Conservation (phyloP, 2,113 vertebrate species). For the Emydocephalus ijimae region DNA sequence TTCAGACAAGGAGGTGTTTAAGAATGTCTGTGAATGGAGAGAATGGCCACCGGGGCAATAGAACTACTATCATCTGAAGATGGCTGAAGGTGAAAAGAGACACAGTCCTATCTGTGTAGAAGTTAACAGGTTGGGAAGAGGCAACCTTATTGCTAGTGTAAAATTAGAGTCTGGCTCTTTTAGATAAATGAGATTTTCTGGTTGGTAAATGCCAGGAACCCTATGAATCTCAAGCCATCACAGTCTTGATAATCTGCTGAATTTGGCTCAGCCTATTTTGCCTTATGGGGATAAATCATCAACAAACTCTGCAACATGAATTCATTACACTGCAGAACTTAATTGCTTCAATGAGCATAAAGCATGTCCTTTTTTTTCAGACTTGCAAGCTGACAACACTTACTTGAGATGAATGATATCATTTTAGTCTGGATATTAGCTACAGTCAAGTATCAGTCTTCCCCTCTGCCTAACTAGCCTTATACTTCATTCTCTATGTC, state of each 20-base stretch:
- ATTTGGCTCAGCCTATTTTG: neutral
- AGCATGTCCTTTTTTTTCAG: neutral
- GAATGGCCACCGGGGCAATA: neutral
- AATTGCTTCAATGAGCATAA: neutral
- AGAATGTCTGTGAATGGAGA: neutral
- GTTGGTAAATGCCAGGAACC: neutral
- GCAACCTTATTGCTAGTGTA: neutral
- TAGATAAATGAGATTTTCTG: neutral
- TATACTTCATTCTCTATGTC: neutral
- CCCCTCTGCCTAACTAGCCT: constrained; percentile 1
- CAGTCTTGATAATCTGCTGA: neutral
- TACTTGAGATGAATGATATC: neutral
- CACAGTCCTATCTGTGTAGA: neutral
- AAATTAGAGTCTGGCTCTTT: neutral
- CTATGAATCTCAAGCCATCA: neutral
- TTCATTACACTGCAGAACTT: neutral
- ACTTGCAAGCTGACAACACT: neutral
- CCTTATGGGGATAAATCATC: neutral
- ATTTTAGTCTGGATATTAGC: neutral
- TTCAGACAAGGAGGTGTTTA: neutral
- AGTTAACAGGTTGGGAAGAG: neutral
- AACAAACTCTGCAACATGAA: neutral
- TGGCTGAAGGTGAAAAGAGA: neutral
- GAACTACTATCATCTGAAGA: neutral
- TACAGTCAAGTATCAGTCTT: neutral